Base-by-base conservation (phyloP, 2,797 vertebrate species). In the Darevskia nairensis region DNA sequence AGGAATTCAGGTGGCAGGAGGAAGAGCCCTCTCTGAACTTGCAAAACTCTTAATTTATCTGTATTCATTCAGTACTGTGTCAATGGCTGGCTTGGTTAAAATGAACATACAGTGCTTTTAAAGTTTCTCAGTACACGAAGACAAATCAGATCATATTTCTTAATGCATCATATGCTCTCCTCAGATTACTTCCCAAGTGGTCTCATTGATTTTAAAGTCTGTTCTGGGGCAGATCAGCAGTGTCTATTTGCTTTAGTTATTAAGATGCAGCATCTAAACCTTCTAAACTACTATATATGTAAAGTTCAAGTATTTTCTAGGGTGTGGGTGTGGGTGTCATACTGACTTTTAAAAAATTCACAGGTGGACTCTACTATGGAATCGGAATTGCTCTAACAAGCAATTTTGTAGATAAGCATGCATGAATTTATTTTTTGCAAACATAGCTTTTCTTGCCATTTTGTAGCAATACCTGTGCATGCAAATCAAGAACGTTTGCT, bases 81-180 rank as follows among this genome's bases (percentile, higher is more conserved):
- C 81, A 72, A 69, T 71, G 29, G 10, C 10, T 83, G 64, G 6
- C 32, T 82, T 75, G 17, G 61, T 85, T 72, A 41, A n/a, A 68
- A n/a, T 50, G 8, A 15, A 76, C 8, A 50, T 11, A 55, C 78
- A 77, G 0, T 46, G 27, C 66, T 89, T 89, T 90, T 78, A 91
- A 92, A 4, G 89, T 86, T 89, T 86, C 69, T 69, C 32, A 79
- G 17, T 32, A 83, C 17, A 72, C 55, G 75, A 84, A 92, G 83
- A 90, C 77, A 94, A 92, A 68, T 90, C 71, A 77, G 71, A 92
- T 59, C 86, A 90, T 86, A 91, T 76, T 85, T 90, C 77, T 61
- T 81, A 88, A 85, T 0, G 11, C 92, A 75, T 68, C 46, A 17
- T 15, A 82, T 89, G 84, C 79, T 80, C 80, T 89, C 86, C n/a